Conservation (phyloP, 2,797 vertebrate genomes). For the Sebastes miniatus region DNA sequence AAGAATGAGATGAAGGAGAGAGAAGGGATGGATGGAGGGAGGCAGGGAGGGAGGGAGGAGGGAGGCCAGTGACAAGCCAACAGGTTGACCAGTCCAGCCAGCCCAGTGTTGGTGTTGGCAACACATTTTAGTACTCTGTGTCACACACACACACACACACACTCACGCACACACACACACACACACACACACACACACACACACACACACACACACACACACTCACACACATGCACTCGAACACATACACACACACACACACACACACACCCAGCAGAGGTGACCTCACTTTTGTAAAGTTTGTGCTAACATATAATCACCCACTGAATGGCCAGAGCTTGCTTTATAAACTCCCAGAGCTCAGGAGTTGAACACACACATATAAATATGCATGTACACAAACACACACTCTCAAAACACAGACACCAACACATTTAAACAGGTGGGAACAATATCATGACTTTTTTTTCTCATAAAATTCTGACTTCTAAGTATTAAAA, state of each 20-base stretch:
- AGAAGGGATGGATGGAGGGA: neutral
- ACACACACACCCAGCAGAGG: slow-evolving; percentile 27
- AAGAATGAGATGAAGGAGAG: neutral
- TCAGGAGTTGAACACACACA: slow-evolving; percentile 21
- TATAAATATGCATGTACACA: slow-evolving; percentile 11
- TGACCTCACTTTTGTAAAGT: slow-evolving; percentile 84
- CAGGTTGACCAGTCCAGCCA: slow-evolving; percentile 45
- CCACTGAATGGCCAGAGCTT: slow-evolving; percentile 48
- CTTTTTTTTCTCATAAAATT: neutral
- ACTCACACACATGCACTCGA: too few relatives aligned
- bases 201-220: too few relatives aligned
- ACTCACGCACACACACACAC: too few relatives aligned
- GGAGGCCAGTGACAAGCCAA: slow-evolving; percentile 39
- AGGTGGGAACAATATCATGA: neutral
- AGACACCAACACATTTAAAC: neutral
- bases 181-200: neutral
- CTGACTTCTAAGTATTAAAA: neutral
- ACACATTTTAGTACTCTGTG: neutral
- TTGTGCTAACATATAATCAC: slow-evolving; percentile 79
- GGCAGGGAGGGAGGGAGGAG: neutral
- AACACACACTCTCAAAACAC: neutral
- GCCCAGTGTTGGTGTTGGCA: slow-evolving; percentile 62
- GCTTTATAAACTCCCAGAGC: slow-evolving; percentile 71
- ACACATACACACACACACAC: neutral
- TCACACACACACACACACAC: neutral